Evolutionary conservation across 1,140 invertebrate species (phyloP).

Genomic region (Teleopsis dalmanni): DNA sequence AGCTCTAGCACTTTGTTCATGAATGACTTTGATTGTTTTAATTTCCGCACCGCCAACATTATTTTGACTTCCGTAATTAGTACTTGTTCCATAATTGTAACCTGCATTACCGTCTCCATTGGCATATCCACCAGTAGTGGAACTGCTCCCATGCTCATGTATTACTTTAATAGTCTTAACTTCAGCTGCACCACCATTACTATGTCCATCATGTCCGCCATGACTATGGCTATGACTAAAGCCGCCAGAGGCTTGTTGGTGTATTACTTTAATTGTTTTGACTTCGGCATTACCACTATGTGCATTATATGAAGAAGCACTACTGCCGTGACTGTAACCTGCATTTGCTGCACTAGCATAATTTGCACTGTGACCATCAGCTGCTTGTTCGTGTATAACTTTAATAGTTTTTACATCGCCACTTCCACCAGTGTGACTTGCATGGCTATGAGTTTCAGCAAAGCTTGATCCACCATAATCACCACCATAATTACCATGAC

Average conservation of each 20-base stretch:
- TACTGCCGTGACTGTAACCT: slow-evolving; percentile 6
- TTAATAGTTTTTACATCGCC: slow-evolving; percentile 31
- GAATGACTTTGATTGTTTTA: slow-evolving; percentile 12
- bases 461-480: slow-evolving; percentile 16
- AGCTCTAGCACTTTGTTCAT: slow-evolving; percentile 8
- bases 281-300: slow-evolving; percentile 19
- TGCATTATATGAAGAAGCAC: slow-evolving; percentile 2
- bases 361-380: slow-evolving; percentile 11
- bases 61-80: not conserved
- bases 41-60: slow-evolving; percentile 2
- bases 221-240: not conserved
- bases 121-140: not conserved
- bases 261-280: slow-evolving; percentile 31
- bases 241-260: slow-evolving; percentile 17
- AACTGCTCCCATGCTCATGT: slow-evolving; percentile 4
- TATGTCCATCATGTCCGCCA: not conserved
- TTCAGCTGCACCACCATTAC: not conserved
- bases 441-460: slow-evolving; percentile 17
- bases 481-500: slow-evolving; percentile 5
- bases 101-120: slow-evolving; percentile 8
- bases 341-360: slow-evolving; percentile 11
- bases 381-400: slow-evolving; percentile 35
- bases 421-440: slow-evolving; percentile 14
- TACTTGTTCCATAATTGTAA: not conserved
- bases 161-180: slow-evolving; percentile 13